Base-by-base conservation (phyloP, 2,113 vertebrate species). In the Antechinus stuartii region DNA sequence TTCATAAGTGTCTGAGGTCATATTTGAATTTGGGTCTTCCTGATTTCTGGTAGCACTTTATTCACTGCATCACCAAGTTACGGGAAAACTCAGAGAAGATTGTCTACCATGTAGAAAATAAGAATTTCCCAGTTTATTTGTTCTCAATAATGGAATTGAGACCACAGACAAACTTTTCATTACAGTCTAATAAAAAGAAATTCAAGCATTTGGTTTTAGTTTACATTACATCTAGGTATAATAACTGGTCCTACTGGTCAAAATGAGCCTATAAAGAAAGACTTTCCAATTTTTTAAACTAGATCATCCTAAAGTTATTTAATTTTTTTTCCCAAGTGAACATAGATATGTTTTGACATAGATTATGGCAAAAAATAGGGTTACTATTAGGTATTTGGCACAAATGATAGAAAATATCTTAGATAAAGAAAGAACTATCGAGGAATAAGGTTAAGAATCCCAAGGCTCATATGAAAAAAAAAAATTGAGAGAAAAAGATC, bases 141-240 rank as follows among this genome's bases (percentile, higher is more conserved):
- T 35, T 93, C 9, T 95, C 91, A 93, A 52, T 91, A 30, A 53
- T 93, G 91, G 49, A 84, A 89, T 42, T 94, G 23, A 93, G 55
- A 27, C 19, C 53, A 89, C 90, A 50, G 52, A 68, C 91, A 97
- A 96, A 90, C 3, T 92, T 95, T 95, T 95, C 49, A 55, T 90
- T 53, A 24, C 47, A 96, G 57, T 92, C 94, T 95, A 93, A 94
- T 91, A 91, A 96, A 96, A 93, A 93, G 90, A 96, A 92, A 93
- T 54, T 3, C 91, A 95, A 95, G 47, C 94, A 35, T 92, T 92
- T 96, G 49, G 57, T 95, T 53, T 3, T 94, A 90, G 49, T 5
- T 92, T 92, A 16, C 24, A 92, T 96, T 95, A 93, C 76, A 42
- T 91, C 42, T 92, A 7, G 68, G 93, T 91, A 35, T 96, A 93